Evolutionary conservation across 2,797 vertebrate genomes (phyloP), one percentile per base, ranked within the genome.

Genomic region (Sebastes vulpes): DNA sequence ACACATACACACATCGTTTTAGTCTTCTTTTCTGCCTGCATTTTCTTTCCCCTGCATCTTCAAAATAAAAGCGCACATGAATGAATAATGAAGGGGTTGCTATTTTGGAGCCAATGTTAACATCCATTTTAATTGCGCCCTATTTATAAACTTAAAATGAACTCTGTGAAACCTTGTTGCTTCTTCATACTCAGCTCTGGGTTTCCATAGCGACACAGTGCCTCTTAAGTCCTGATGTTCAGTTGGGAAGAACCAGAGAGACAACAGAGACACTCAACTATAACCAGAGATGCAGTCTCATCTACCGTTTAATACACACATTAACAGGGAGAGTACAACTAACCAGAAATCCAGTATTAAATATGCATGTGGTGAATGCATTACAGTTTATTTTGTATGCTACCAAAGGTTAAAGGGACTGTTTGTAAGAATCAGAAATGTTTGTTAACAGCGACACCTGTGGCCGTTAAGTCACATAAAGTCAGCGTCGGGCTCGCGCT

Each of bases 191-290:
- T 81, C 46, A 57, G 85, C 81, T 82, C 42, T n/a, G 42, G 70
- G 93, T 95, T 94, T 90, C 92, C 90, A 95, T 95, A 90, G 94
- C 72, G 90, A 94, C 94, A 77, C 86, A 73, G 82, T 18, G 52
- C 75, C 79, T 81, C 48, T 58, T 38, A 65, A 84, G 72, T 80
- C 77, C 78, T 63, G 69, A 70, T 69, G 72, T 77, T 76, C 67
- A 35, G 63, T 56, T 32, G 52, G 72, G 60, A 78, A 75, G 57
- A 84, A 73, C 59, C 78, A 74, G 76, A 69, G 48, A 68, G 48
- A 84, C 75, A 73, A 77, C 53, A 16, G 38, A 70, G 64, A 69
- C 42, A 61, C 32, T 77, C 59, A 5, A 48, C 53, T 60, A 66
- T 46, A 56, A 77, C 56, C 59, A 64, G 69, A 56, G 35, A 63